Base-by-base conservation (phyloP, 1,140 invertebrate genomes). In the Pogonognathellus flavescens region DNA sequence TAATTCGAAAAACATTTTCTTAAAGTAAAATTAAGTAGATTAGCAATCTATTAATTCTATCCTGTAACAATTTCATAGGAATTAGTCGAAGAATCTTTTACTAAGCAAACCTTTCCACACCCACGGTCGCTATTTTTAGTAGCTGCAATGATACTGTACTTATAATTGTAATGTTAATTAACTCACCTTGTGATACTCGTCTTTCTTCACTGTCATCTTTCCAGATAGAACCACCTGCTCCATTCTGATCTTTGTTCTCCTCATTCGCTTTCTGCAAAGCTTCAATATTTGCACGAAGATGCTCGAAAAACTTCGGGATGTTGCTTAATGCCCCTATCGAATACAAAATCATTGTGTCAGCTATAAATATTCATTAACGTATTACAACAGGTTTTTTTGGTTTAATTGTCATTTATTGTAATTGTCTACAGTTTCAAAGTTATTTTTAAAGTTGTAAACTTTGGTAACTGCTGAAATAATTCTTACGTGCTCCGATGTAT, bases 271-370 rank as follows among this genome's bases (percentile, higher is more conserved):
- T 55, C 16, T 62, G 59, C 13, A 88, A 66, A 6, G 87, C 87
- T 84, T 88, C 87, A 0, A 88, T 52, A 55, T 88, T 88, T 31
- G 86, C 87, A 50, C 76, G 62, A 25, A 88, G 72, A 60, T 88
- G 87, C 16, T 83, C 84, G 57, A 88, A 88, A 55, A 86, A 88
- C 31, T 85, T 60, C 20, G 53, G 59, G 7, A 88, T 87, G 82
- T 87, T 88, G 80, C 85, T 86, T 49, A 88, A 84, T 20, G 87
- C 87, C 49, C 87, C 87, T 88, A 50, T 31, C 10, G 10, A 66
- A 18, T 41, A 41, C 2, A 41, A 41, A 41, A 41, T n/a, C n/a
- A n/a, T n/a, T n/a, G n/a, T n/a, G n/a, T n/a, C n/a, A n/a, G n/a
- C n/a, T n/a, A n/a, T n/a, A n/a, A n/a, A n/a, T n/a, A n/a, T n/a